phyloP scores from a whole-genome alignment of 2,797 vertebrate genomes.

The Neosilurus mollespiculum region DNA sequence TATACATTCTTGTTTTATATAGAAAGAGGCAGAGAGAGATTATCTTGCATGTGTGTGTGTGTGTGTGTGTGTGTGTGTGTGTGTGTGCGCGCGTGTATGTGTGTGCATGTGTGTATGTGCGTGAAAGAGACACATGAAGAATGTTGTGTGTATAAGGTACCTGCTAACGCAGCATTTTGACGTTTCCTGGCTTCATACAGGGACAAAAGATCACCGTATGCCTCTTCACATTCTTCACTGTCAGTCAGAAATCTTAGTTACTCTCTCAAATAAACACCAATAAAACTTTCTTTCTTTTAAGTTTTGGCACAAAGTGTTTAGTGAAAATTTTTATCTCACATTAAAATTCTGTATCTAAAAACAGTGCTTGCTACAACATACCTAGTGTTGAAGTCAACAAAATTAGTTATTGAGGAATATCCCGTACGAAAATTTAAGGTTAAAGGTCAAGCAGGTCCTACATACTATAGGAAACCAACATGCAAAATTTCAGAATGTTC shows the following conservation, averaged over 20 bases:
- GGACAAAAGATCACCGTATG: constrained; percentile 75
- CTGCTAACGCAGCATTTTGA: constrained; percentile 58
- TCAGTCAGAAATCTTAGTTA: constrained; percentile 60
- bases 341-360: background rate
- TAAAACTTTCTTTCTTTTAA: constrained; percentile 7
- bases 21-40: background rate
- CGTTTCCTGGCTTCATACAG: constrained; percentile 68
- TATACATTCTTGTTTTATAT: background rate
- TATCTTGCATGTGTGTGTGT: background rate
- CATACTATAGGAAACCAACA: too few species aligned
- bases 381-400: background rate
- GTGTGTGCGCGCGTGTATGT: background rate
- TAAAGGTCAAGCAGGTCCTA: too few species aligned
- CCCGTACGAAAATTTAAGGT: too few species aligned
- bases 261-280: constrained; percentile 16
- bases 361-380: background rate
- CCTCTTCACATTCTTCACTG: constrained; percentile 85
- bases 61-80: background rate
- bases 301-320: background rate
- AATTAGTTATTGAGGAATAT: too few species aligned
- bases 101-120: background rate
- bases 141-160: constrained; percentile 52
- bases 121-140: background rate
- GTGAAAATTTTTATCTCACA: background rate
- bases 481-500: too few species aligned